Percentiles rank a stretch among this genome's conserved stretches.
Evolutionary conservation across 2,113 vertebrate genomes (phyloP).

Genomic region (Rhegmatorhina hoffmannsi): DNA sequence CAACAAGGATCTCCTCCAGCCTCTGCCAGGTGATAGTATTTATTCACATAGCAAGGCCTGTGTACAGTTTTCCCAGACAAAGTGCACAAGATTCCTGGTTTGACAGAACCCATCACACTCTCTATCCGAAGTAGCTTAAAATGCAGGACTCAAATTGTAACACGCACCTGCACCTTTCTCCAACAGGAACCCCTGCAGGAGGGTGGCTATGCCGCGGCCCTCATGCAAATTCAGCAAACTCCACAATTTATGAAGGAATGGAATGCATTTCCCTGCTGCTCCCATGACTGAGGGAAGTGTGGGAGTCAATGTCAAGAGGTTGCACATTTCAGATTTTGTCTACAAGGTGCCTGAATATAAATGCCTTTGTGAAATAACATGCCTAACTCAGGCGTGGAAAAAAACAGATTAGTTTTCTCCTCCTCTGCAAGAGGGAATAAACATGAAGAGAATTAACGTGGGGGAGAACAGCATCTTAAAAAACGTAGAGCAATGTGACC

Average conservation of each 20-base stretch:
- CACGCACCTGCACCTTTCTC: not conserved
- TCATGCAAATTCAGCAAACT: not conserved
- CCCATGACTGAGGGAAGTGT: not conserved
- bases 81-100: not conserved
- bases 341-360: not conserved
- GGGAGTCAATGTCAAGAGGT: not conserved
- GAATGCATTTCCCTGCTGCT: not conserved
- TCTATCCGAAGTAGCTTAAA: not conserved
- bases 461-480: not conserved
- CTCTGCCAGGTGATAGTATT: not conserved
- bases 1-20: not conserved
- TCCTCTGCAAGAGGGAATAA: not conserved
- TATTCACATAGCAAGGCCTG: not conserved
- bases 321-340: not conserved
- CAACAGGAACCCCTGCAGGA: not conserved
- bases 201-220: rapidly evolving
- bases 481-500: not conserved
- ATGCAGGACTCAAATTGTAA: not conserved
- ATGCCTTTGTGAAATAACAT: not conserved
- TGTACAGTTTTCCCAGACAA: not conserved
- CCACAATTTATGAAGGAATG: not conserved
- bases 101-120: not conserved
- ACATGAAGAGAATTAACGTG: not conserved
- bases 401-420: not conserved
- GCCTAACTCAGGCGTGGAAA: not conserved